Evolutionary conservation across 2,888 invertebrate species (phyloP), one percentile per base, ranked within the genome.

Genomic region (Zaprionus bogoriensis): DNA sequence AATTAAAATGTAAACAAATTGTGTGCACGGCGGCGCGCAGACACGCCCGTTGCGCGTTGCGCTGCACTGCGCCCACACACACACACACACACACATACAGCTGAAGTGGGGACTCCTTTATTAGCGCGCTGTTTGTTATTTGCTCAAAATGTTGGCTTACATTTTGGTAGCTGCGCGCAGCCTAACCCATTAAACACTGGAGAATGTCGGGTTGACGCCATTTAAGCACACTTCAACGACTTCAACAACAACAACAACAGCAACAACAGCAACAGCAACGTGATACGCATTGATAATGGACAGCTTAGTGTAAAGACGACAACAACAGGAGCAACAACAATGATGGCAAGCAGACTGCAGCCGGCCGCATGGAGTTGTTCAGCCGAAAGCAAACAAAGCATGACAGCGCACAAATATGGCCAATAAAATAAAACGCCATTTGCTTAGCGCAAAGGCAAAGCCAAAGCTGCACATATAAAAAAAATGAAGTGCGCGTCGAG

Each of bases 1-100:
- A 88, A 87, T 83, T 88, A 67, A 88, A 87, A 77, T 87, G 88
- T 81, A 82, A 88, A 88, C 78, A 87, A 84, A 81, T 87, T 80
- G 80, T 87, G 84, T 77, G 66, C 59, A 46, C 60, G 60, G 44
- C 28, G 50, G 42, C 22, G 42, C 22, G 39, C 50, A 62, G 57
- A 55, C 71, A 71, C 67, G 60, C 77, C 72, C 53, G 32, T 7
- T 17, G 32, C 48, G 68, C 30, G 9, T 4, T 7, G 7, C 12
- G 17, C 32, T 20, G 12, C 45, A 5, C 46, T 23, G 70, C 61
- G 51, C 53, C 54, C 61, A 59, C 66, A 62, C 42, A 45, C 60
- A 30, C 14, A 30, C 22, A 22, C 32, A 23, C 14, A 45, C 22
- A 28, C 14, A 25, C 27, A 32, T 4, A 32, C 12, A 54, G n/a